Evolutionary conservation across 2,888 invertebrate species (phyloP).

Genomic region (Synanthedon vespiformis): DNA sequence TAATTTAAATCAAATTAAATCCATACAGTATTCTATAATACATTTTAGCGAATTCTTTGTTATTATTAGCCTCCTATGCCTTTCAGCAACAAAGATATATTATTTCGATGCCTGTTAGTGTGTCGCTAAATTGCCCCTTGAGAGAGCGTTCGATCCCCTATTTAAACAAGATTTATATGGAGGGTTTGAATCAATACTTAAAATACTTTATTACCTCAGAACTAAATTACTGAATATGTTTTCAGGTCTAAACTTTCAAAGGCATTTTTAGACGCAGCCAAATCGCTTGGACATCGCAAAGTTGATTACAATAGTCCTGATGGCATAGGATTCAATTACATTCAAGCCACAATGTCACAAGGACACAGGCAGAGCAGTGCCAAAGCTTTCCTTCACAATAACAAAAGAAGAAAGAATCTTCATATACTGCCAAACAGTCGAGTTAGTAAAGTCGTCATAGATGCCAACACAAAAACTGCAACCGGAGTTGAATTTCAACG

Average conservation of each 20-base stretch:
- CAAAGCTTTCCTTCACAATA: conserved; percentile 69
- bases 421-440: conserved; percentile 65
- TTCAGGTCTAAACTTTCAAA: conserved; percentile 68
- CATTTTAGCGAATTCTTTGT: too few relatives aligned
- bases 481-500: conserved; percentile 43
- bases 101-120: too few relatives aligned
- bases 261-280: conserved; percentile 75
- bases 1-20: too few relatives aligned
- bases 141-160: too few relatives aligned
- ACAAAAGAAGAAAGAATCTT: conserved; percentile 68
- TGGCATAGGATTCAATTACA: conserved; percentile 68
- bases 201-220: too few relatives aligned
- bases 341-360: conserved; percentile 52
- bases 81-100: too few relatives aligned
- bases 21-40: too few relatives aligned
- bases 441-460: conserved; percentile 71
- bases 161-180: too few relatives aligned
- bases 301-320: conserved; percentile 79
- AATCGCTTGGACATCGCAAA: conserved; percentile 72
- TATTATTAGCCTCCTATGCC: too few relatives aligned
- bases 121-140: too few relatives aligned
- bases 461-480: conserved; percentile 60
- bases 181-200: too few relatives aligned
- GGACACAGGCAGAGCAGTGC: conserved; percentile 69
- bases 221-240: conserved; percentile 4